These are phyloP conservation scores for Jordanella pulchra DNA, from an alignment of 2,797 vertebrate genomes.

Conservation along the genomic window DNA sequence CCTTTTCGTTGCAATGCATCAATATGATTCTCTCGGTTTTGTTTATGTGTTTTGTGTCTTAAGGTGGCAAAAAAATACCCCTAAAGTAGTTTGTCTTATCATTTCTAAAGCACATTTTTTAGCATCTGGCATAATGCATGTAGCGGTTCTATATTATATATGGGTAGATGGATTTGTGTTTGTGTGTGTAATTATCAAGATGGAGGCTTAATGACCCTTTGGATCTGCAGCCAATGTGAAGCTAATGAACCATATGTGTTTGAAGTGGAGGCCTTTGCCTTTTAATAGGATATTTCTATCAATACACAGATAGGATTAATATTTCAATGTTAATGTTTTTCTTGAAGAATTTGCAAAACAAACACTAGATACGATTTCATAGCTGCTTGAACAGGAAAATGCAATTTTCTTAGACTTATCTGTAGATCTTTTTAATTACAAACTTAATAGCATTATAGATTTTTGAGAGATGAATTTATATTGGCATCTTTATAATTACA, in stretches of 20 bases:
- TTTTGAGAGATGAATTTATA: constrained; percentile 87
- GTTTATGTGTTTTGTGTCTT: not conserved
- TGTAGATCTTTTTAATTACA: constrained; percentile 87
- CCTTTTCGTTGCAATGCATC: not conserved
- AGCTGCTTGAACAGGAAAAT: constrained; percentile 84
- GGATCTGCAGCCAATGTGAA: constrained; percentile 77
- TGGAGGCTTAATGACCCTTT: constrained; percentile 82
- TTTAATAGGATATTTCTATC: constrained; percentile 81
- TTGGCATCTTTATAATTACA: constrained; percentile 89
- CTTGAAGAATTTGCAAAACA: constrained; percentile 85
- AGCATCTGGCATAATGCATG: constrained; percentile 23
- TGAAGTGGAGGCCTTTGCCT: constrained; percentile 87
- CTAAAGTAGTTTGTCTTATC: constrained; percentile 7
- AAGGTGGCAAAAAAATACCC: not conserved
- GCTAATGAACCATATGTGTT: constrained; percentile 83
- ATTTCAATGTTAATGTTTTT: constrained; percentile 89
- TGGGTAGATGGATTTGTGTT: constrained; percentile 28
- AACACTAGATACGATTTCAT: constrained; percentile 82
- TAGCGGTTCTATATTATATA: constrained; percentile 45
- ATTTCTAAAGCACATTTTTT: constrained; percentile 18
- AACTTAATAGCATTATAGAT: constrained; percentile 88
- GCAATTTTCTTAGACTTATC: constrained; percentile 83
- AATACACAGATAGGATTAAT: constrained; percentile 85
- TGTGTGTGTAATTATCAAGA: constrained; percentile 67
- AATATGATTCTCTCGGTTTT: too few species aligned